These are phyloP conservation scores for Polyergus mexicanus DNA, from an alignment of 1,140 invertebrate genomes.

Conservation along the genomic window DNA sequence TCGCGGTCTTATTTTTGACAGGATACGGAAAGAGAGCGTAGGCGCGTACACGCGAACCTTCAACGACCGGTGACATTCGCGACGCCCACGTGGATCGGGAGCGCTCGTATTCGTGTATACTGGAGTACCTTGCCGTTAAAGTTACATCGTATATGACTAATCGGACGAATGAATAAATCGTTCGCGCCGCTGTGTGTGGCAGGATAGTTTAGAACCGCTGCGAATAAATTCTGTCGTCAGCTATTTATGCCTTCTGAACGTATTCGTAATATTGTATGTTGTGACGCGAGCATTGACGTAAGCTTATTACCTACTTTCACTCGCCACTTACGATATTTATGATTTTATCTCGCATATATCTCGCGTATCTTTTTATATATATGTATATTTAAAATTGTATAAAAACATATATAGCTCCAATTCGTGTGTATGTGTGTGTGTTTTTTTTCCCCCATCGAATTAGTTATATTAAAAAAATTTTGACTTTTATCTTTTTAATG, in stretches of 20 bases:
- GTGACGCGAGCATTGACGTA: neutral
- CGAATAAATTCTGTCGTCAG: neutral
- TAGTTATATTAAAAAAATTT: neutral
- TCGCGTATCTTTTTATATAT: no score
- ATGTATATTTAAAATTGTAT: no score
- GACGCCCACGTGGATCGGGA: conserved; percentile 56
- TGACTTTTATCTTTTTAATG: neutral
- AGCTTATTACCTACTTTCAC: neutral
- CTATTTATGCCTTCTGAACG: neutral
- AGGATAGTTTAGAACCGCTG: neutral
- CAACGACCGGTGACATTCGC: conserved; percentile 32
- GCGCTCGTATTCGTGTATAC: conserved; percentile 17
- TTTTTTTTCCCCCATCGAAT: neutral
- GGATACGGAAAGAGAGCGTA: conserved; percentile 19
- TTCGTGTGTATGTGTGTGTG: no score
- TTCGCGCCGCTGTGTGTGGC: neutral
- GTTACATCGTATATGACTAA: neutral
- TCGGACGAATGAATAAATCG: conserved; percentile 1
- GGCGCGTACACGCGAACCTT: neutral
- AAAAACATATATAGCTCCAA: no score
- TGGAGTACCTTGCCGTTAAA: conserved; percentile 21
- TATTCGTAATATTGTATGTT: neutral
- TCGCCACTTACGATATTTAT: no score
- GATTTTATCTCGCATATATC: no score
- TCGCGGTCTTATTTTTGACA: conserved; percentile 51